Conservation (phyloP, 2,797 vertebrate genomes). For the Novumbra hubbsi region DNA sequence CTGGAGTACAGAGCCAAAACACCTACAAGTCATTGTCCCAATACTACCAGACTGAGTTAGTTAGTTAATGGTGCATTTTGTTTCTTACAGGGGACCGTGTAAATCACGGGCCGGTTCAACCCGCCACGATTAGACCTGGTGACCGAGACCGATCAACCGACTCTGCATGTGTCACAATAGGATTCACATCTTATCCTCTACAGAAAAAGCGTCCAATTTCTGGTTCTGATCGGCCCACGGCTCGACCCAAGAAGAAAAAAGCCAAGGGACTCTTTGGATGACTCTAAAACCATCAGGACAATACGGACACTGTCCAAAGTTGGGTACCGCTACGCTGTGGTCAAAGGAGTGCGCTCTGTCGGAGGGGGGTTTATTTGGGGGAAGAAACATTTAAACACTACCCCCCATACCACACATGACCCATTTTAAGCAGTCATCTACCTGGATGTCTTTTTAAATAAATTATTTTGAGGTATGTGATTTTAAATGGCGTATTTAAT, state of each 20-base stretch:
- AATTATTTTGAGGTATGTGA: background rate
- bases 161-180: background rate
- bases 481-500: background rate
- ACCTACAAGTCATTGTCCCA: too few species aligned
- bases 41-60: too few species aligned
- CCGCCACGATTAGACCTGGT: background rate
- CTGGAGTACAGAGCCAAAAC: too few species aligned
- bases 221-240: slow-evolving; percentile 27
- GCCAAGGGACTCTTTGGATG: slow-evolving; percentile 69
- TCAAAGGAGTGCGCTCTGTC: background rate
- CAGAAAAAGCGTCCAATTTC: slow-evolving; percentile 26
- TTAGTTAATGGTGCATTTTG: background rate
- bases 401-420: background rate
- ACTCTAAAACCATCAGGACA: slow-evolving; percentile 19
- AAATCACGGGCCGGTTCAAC: background rate
- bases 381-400: background rate
- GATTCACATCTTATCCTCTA: background rate
- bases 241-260: slow-evolving; percentile 77
- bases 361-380: background rate
- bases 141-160: slow-evolving; percentile 12
- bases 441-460: slow-evolving; percentile 3
- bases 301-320: background rate
- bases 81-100: slow-evolving; percentile 15
- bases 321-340: background rate
- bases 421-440: background rate